Conservation (phyloP, 2,888 invertebrate species). For the Lepidocyrtoides sp. region DNA sequence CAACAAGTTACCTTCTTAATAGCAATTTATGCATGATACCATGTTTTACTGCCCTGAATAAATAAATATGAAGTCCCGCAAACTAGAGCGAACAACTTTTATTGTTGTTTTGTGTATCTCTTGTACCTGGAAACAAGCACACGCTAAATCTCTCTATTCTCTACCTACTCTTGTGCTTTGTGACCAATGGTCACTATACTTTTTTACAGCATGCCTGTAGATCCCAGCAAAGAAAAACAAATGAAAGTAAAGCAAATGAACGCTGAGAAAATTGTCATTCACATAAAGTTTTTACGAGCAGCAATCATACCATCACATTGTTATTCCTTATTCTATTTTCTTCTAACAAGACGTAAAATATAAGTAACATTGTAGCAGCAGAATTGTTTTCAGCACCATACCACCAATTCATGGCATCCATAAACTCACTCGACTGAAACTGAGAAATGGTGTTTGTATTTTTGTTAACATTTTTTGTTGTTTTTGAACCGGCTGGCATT, state of each 20-base stretch:
- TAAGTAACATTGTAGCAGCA: neutral
- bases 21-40: constrained; percentile 65
- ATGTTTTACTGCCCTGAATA: constrained; percentile 65
- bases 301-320: constrained; percentile 65
- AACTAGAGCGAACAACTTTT: constrained; percentile 10
- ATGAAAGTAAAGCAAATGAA: constrained; percentile 66
- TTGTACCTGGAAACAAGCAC: constrained; percentile 17
- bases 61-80: constrained; percentile 23
- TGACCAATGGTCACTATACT: constrained; percentile 9
- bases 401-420: neutral
- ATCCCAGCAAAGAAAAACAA: constrained; percentile 15
- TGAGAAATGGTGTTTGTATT: neutral
- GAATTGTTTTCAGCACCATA: neutral
- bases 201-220: too few species aligned
- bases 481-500: too few species aligned
- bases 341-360: constrained; percentile 24
- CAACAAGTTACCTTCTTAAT: constrained; percentile 74
- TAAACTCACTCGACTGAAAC: constrained; percentile 14
- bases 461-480: too few species aligned
- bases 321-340: neutral
- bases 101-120: constrained; percentile 25
- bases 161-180: neutral
- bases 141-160: neutral
- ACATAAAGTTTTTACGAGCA: constrained; percentile 73
- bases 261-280: constrained; percentile 67